phyloP scores from a whole-genome alignment of 1,140 invertebrate species.

The Drosophila fuyamai region DNA sequence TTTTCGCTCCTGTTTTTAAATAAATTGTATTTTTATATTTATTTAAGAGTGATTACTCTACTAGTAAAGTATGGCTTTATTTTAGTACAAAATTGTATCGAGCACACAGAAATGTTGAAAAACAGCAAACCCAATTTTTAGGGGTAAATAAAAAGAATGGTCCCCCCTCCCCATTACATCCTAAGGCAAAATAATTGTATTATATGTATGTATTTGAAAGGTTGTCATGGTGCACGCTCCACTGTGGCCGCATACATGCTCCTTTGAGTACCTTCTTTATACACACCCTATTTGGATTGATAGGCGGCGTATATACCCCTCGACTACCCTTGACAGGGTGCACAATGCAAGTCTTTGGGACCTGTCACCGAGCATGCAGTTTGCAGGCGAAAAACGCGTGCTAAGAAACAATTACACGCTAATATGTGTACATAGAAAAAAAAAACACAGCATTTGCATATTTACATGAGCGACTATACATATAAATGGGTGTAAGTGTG shows the following conservation, averaged over 20 bases:
- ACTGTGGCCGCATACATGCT: background rate
- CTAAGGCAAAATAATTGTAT: no score
- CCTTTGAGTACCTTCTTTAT: conserved; percentile 5
- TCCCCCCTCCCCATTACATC: no score
- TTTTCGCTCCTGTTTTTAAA: no score
- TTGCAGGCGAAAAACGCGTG: conserved; percentile 51
- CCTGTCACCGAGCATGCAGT: conserved; percentile 32
- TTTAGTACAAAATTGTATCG: no score
- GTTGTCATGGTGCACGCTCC: background rate
- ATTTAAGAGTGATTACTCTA: no score
- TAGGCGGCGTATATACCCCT: conserved; percentile 3
- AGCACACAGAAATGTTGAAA: no score
- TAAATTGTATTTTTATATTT: no score
- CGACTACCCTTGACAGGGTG: conserved; percentile 13
- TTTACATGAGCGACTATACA: conserved; percentile 9
- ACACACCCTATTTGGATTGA: conserved; percentile 20
- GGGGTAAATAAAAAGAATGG: no score
- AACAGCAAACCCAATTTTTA: no score
- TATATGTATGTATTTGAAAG: background rate
- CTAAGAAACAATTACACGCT: conserved; percentile 51
- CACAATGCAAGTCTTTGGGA: conserved; percentile 20
- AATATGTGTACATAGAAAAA: conserved; percentile 15
- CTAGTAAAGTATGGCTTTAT: no score
- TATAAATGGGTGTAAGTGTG: background rate
- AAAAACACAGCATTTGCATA: conserved; percentile 15